Conservation (phyloP, 2,797 vertebrate genomes). For the Capromys pilorides region DNA sequence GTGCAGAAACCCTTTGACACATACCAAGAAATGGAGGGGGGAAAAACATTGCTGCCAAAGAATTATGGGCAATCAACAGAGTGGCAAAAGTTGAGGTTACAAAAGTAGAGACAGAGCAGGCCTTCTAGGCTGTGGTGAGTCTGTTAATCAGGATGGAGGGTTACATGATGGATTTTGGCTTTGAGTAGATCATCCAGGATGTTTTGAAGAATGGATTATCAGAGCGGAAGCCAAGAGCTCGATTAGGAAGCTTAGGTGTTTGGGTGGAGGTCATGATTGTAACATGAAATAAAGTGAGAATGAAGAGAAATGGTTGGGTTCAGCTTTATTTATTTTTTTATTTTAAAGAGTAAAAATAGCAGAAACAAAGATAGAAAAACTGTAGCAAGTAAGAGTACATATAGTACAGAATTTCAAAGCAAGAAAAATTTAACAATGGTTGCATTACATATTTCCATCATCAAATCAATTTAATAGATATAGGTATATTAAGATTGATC, state of each 20-base stretch:
- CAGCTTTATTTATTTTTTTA: not conserved
- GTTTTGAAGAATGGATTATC: conserved; percentile 1
- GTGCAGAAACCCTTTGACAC: not conserved
- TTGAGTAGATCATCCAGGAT: not conserved
- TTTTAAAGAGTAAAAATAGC: too few species aligned
- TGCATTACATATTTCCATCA: too few species aligned
- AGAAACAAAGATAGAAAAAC: too few species aligned
- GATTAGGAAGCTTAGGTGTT: conserved; percentile 3
- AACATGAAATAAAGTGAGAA: not conserved
- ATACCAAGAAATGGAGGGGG: not conserved
- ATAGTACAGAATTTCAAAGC: too few species aligned
- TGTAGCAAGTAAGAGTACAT: too few species aligned
- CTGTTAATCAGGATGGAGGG: not conserved
- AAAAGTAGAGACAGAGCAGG: not conserved
- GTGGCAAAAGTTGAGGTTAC: not conserved
- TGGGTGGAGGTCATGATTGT: not conserved
- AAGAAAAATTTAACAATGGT: too few species aligned
- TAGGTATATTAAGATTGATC: too few species aligned
- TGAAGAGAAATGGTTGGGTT: conserved; percentile 19
- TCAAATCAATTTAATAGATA: too few species aligned
- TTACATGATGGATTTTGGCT: not conserved
- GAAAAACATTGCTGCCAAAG: not conserved
- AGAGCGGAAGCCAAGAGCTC: not conserved
- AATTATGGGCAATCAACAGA: not conserved
- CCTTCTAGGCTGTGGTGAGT: not conserved